Evolutionary conservation across 2,888 invertebrate species (phyloP), one percentile per base, ranked within the genome.

Genomic region (Rhynchonema sp.): DNA sequence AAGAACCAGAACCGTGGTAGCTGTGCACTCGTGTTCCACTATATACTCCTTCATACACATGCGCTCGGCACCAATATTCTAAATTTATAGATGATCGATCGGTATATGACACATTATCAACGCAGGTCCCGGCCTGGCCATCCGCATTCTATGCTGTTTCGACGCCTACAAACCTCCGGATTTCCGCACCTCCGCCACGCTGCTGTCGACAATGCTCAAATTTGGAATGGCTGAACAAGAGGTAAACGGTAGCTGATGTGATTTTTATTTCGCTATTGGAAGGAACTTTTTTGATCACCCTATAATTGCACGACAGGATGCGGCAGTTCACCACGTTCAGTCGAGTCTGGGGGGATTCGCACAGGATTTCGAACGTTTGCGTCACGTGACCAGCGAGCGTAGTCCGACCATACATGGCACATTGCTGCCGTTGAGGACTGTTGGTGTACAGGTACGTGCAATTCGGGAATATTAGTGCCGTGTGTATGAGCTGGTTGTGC

Each of bases 151-250:
- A 46, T 98, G 98, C 77, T 89, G 91, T 62, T 87, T 89, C 63
- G 90, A 94, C 74, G 86, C 96, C 2, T 91, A 82, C 75, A 85
- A 88, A 78, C 92, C 92, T 73, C 82, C 85, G 73, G 90, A 92
- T 77, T 96, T 90, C 76, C 84, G 59, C 87, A 88, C 80, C 87
- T 89, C 64, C 83, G 94, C 75, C 2, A 2, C 20, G 20, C 56
- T 56, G 22, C 38, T 38, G 9, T 38, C 17, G 38, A 17, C 17
- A 13, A 6, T 38, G 38, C 9, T 38, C 9, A 17, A 38, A 13
- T 38, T 38, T 17, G 38, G 9, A 17, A 6, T 6, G 17, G 17
- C 17, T 17, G 38, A 6, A 38, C 38, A 38, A n/a, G n/a, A n/a
- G n/a, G n/a, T n/a, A n/a, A n/a, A n/a, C n/a, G n/a, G n/a, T n/a